Conservation (phyloP, 2,797 vertebrate species). For the Pelochelys cantorii region DNA sequence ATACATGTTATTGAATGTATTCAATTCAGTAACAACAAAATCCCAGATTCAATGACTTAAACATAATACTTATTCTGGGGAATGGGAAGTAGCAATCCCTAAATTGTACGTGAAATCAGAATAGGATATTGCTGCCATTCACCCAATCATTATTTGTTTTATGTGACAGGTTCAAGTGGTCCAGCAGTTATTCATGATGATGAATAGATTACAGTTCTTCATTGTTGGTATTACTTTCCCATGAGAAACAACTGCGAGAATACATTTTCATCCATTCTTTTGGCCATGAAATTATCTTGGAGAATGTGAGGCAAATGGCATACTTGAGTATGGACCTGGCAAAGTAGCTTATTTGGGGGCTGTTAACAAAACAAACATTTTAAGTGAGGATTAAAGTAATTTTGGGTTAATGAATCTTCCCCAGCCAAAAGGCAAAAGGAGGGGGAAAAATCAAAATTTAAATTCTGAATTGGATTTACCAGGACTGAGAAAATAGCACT, state of each 20-base stretch:
- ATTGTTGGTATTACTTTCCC: not conserved
- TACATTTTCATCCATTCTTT: not conserved
- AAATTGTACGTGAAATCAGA: not conserved
- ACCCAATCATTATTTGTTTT: not conserved
- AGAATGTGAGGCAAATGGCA: fast-evolving
- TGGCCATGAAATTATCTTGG: not conserved
- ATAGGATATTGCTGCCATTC: not conserved
- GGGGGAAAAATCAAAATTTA: not conserved
- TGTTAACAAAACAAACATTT: not conserved
- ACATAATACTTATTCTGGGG: not conserved
- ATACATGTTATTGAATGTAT: not conserved
- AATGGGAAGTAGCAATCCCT: not conserved
- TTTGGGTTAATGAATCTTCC: not conserved
- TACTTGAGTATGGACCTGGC: not conserved
- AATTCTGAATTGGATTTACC: not conserved
- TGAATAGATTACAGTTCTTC: not conserved
- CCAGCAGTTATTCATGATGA: not conserved
- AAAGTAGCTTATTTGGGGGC: not conserved
- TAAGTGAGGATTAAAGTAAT: not conserved
- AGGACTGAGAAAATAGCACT: too few relatives aligned
- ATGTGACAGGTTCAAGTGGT: not conserved
- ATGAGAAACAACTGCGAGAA: not conserved
- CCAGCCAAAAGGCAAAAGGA: not conserved
- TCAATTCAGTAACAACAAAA: not conserved
- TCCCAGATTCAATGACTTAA: not conserved